These are phyloP conservation scores for Brachionus manjavacas DNA, from an alignment of 1,140 invertebrate genomes.

Conservation along the genomic window DNA sequence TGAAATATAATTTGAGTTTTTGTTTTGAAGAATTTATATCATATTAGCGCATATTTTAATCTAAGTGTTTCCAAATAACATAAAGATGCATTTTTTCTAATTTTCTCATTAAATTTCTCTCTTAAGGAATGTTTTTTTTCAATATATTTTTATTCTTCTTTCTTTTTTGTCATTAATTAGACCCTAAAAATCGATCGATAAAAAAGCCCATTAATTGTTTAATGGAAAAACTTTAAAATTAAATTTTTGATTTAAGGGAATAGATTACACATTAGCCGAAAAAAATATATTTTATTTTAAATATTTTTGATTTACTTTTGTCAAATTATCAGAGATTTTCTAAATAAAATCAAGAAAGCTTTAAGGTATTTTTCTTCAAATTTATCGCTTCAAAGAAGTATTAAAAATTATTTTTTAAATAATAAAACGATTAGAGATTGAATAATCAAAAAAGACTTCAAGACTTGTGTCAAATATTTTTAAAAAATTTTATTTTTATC, in stretches of 20 bases:
- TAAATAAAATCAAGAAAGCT: neutral
- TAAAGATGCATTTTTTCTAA: neutral
- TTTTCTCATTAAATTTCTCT: neutral
- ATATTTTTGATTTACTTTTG: neutral
- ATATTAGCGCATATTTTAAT: neutral
- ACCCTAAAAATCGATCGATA: neutral
- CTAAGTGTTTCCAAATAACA: neutral
- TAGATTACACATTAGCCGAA: too few relatives aligned
- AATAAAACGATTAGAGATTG: too few relatives aligned
- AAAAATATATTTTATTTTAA: neutral
- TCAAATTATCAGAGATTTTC: neutral
- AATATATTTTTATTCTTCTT: neutral
- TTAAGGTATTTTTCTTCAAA: neutral
- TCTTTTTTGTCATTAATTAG: neutral
- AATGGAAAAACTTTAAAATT: neutral
- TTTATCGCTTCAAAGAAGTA: neutral
- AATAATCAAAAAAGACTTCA: too few relatives aligned
- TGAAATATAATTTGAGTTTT: neutral
- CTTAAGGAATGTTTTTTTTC: neutral
- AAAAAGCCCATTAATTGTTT: neutral
- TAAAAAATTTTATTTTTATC: too few relatives aligned
- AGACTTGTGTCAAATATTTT: too few relatives aligned
- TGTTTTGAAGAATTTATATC: neutral
- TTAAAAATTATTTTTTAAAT: too few relatives aligned
- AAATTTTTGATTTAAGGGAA: neutral